Evolutionary conservation across 2,797 vertebrate genomes (phyloP).

Genomic region (Prionace glauca): DNA sequence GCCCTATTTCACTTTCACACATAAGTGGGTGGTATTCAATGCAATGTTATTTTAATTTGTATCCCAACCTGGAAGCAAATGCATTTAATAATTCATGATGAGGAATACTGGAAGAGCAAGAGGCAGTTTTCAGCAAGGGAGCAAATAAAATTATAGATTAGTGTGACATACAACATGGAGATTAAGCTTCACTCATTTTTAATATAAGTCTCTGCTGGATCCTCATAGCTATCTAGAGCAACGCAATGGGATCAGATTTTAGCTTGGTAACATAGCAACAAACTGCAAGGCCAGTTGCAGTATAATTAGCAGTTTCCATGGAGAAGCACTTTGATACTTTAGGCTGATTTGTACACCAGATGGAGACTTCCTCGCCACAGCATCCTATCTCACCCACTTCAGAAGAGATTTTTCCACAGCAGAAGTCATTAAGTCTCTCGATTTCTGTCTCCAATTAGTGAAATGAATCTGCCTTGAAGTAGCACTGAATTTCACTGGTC

Average conservation of each 20-base stretch:
- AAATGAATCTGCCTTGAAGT: background rate
- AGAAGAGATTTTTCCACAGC: background rate
- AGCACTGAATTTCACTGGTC: background rate
- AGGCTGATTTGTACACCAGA: background rate
- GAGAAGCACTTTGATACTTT: background rate
- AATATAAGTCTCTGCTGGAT: background rate
- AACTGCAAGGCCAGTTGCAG: background rate
- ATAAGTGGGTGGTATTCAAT: background rate
- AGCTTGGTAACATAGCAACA: background rate
- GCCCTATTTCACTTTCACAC: background rate
- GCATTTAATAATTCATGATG: background rate
- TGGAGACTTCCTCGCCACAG: background rate
- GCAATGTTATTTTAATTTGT: background rate
- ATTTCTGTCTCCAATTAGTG: background rate
- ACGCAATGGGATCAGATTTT: background rate
- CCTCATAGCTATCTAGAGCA: background rate
- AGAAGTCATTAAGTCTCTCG: background rate
- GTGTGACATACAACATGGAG: background rate
- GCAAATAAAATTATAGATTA: background rate
- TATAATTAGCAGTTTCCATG: slow-evolving; percentile 1
- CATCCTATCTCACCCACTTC: background rate
- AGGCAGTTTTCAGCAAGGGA: background rate
- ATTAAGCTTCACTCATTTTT: background rate
- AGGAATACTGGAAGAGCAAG: background rate
- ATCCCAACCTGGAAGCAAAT: background rate